Conservation (phyloP, 1,140 invertebrate genomes). For the Drosophila sp. region DNA sequence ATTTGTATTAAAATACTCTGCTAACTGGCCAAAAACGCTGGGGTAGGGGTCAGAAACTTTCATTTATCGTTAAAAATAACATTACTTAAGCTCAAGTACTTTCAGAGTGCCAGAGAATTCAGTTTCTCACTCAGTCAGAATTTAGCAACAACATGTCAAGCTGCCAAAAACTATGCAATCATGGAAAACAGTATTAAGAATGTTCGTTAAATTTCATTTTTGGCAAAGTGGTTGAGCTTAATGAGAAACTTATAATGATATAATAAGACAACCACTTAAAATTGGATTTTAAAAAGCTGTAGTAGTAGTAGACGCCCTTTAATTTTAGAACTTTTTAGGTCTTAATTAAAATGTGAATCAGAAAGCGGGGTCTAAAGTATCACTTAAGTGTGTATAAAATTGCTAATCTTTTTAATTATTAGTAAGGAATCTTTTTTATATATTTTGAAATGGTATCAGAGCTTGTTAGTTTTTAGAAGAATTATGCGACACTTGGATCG, state of each 20-base stretch:
- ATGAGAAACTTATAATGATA: conserved; percentile 12
- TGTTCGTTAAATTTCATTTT: conserved; percentile 5
- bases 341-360: too few species aligned
- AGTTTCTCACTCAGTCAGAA: conserved; percentile 22
- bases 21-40: conserved; percentile 21
- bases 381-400: too few species aligned
- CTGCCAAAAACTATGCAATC: conserved; percentile 54
- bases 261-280: neutral
- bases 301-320: too few species aligned
- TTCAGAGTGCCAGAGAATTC: neutral
- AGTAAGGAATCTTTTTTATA: too few species aligned
- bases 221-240: conserved; percentile 17
- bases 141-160: conserved; percentile 63
- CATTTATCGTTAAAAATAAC: conserved; percentile 49
- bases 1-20: conserved; percentile 61
- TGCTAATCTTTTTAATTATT: too few species aligned
- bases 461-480: too few species aligned
- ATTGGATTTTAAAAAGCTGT: neutral
- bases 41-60: conserved; percentile 38
- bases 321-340: too few species aligned
- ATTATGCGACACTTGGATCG: too few species aligned
- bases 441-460: too few species aligned
- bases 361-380: too few species aligned
- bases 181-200: conserved; percentile 10
- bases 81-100: conserved; percentile 39